Evolutionary conservation across 2,888 invertebrate genomes (phyloP).

Genomic region (Hydroisotoma schaefferi): DNA sequence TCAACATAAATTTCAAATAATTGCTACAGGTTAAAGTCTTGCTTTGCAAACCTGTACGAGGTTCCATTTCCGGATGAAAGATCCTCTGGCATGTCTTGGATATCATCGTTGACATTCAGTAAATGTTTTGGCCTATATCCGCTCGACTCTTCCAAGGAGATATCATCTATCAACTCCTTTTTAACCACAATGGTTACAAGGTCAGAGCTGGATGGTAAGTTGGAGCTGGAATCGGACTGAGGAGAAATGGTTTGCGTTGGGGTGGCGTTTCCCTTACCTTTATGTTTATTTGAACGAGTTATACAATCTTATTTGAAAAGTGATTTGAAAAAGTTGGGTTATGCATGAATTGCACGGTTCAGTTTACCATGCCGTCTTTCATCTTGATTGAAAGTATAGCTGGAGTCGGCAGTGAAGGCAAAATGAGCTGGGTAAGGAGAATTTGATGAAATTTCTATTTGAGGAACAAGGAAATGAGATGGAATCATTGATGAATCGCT

Average conservation of each 20-base stretch:
- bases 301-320: slow-evolving; percentile 56
- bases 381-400: slow-evolving; percentile 42
- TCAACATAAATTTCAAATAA: slow-evolving; percentile 1
- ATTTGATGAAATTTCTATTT: slow-evolving; percentile 73
- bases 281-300: slow-evolving; percentile 1
- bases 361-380: slow-evolving; percentile 33
- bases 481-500: slow-evolving; percentile 55
- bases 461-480: slow-evolving; percentile 83
- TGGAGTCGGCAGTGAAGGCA: slow-evolving; percentile 46
- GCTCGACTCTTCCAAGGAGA: slow-evolving; percentile 17
- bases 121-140: slow-evolving; percentile 37
- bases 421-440: slow-evolving; percentile 47
- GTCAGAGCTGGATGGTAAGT: slow-evolving; percentile 65
- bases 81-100: slow-evolving; percentile 48
- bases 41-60: slow-evolving; percentile 34
- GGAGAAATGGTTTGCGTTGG: slow-evolving; percentile 60
- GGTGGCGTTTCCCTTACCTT: slow-evolving; percentile 50
- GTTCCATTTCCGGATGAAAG: slow-evolving; percentile 40
- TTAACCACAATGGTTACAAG: slow-evolving; percentile 41
- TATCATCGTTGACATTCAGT: slow-evolving; percentile 34
- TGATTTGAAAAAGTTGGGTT: slow-evolving; percentile 63
- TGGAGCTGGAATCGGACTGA: slow-evolving; percentile 69
- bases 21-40: background rate
- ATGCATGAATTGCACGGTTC: background rate
- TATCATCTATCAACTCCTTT: slow-evolving; percentile 43